Evolutionary conservation across 2,113 vertebrate genomes (phyloP).

Genomic region (Centropristis striata): DNA sequence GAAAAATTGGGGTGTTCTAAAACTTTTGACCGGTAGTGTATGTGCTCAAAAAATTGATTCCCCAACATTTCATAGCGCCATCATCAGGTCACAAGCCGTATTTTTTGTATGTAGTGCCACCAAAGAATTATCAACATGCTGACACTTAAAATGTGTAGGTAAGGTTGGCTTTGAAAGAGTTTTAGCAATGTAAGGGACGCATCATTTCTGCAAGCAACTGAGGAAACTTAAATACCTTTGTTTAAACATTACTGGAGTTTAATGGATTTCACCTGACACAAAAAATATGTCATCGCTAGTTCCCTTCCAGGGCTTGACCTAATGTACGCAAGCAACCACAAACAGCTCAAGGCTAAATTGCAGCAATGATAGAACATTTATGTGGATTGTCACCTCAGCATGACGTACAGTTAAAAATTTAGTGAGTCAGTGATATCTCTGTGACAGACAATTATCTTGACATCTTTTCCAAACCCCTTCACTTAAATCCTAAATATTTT

Average conservation of each 20-base stretch:
- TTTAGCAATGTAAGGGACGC: neutral
- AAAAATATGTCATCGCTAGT: accelerated
- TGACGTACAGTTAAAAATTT: neutral
- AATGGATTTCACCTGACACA: neutral
- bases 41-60: no score
- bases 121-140: neutral
- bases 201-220: neutral
- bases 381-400: conserved; percentile 6
- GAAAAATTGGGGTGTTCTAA: no score
- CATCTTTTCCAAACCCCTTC: conserved; percentile 3
- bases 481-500: conserved; percentile 42
- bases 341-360: conserved; percentile 3
- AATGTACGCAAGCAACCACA: conserved; percentile 11
- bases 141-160: no score
- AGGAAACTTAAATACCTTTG: neutral
- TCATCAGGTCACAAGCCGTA: neutral
- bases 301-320: neutral
- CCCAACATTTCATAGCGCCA: neutral
- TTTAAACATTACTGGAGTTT: neutral
- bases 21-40: no score
- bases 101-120: neutral
- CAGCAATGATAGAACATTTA: conserved; percentile 21
- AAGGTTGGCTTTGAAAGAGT: neutral
- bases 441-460: conserved; percentile 17
- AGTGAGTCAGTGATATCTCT: conserved; percentile 5